phyloP scores from a whole-genome alignment of 2,113 vertebrate genomes.

The Atrichornis clamosus region DNA sequence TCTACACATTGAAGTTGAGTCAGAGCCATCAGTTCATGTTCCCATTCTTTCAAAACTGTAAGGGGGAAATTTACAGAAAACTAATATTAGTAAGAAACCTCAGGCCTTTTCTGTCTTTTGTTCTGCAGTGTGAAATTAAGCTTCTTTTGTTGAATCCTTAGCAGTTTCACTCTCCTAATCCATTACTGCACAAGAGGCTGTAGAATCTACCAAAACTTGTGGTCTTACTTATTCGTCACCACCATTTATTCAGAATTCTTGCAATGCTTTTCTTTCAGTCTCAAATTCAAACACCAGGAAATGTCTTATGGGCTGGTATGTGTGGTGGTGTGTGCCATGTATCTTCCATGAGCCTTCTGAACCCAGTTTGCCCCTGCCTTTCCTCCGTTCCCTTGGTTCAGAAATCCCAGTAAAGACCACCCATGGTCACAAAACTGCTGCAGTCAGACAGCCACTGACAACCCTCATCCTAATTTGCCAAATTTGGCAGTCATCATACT shows the following conservation, averaged over 20 bases:
- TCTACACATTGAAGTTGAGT: neutral
- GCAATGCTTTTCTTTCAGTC: neutral
- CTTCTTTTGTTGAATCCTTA: neutral
- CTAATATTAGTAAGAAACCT: neutral
- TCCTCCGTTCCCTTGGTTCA: neutral
- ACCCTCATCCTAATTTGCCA: neutral
- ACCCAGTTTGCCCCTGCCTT: neutral
- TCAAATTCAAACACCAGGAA: neutral
- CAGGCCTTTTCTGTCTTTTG: neutral
- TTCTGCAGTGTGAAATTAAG: neutral
- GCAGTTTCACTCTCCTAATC: neutral
- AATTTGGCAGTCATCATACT: neutral
- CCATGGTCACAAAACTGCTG: neutral
- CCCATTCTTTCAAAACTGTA: neutral
- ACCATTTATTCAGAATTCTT: neutral
- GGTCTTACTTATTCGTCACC: neutral
- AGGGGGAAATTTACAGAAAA: neutral
- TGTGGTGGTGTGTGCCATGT: fast-evolving
- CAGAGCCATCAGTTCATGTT: neutral
- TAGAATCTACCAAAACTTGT: neutral
- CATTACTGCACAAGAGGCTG: neutral
- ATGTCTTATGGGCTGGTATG: neutral
- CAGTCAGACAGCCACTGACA: neutral
- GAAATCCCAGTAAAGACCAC: neutral
- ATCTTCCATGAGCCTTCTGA: neutral